Evolutionary conservation across 2,888 invertebrate genomes (phyloP).

Genomic region (Hydrotaea cyrtoneurina): DNA sequence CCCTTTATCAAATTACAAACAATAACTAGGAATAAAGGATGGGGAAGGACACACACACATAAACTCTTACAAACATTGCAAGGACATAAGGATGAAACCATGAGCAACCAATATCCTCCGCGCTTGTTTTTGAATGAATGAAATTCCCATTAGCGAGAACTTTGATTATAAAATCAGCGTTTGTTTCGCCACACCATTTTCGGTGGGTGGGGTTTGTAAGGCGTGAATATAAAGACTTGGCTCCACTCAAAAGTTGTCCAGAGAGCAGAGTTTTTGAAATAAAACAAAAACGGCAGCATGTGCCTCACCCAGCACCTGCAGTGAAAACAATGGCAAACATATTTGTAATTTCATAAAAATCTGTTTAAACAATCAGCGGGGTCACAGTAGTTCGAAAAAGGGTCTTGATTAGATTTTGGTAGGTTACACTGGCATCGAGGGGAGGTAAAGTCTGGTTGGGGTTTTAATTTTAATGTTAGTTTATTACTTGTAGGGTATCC

Average conservation of each 20-base stretch:
- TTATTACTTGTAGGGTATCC: too few relatives aligned
- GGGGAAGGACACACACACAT: not conserved
- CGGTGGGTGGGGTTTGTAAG: not conserved
- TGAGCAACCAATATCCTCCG: slow-evolving; percentile 55
- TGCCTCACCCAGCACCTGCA: not conserved
- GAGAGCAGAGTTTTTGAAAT: slow-evolving; percentile 29
- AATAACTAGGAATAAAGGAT: slow-evolving; percentile 62
- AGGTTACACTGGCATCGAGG: too few relatives aligned
- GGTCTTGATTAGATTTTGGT: too few relatives aligned
- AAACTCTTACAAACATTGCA: not conserved
- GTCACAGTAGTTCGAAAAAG: not conserved
- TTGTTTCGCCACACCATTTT: slow-evolving; percentile 8
- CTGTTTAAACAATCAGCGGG: slow-evolving; percentile 13
- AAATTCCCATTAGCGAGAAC: slow-evolving; percentile 59
- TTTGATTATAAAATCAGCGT: slow-evolving; percentile 42
- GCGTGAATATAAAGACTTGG: slow-evolving; percentile 7
- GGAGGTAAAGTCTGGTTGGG: too few relatives aligned
- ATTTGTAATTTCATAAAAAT: slow-evolving; percentile 43
- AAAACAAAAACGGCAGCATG: slow-evolving; percentile 44
- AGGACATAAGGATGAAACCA: slow-evolving; percentile 31
- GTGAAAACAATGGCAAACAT: slow-evolving; percentile 8
- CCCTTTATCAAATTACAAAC: slow-evolving; percentile 69
- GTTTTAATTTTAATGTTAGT: too few relatives aligned
- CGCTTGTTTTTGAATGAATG: not conserved
- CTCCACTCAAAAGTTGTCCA: not conserved